Evolutionary conservation across 1,140 invertebrate species (phyloP), one percentile per base, ranked within the genome.

Genomic region (Eufriesea mexicana): DNA sequence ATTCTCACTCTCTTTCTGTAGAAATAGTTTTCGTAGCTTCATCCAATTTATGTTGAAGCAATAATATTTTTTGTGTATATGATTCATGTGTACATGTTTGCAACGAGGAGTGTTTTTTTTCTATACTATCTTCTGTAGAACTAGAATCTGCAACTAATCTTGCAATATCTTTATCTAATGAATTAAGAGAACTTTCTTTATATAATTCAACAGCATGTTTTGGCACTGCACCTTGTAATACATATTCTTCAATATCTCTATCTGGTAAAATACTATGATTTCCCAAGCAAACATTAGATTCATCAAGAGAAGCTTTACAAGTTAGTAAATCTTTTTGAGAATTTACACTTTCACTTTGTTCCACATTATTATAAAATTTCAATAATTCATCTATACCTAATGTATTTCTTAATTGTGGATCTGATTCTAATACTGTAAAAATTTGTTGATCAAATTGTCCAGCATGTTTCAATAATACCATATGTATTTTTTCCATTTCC

Each of bases 401-500:
- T 10, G 91, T 91, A 87, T 90, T 91, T 79, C 92, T 91, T 64
- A 94, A 83, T 83, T 93, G 92, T 35, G 92, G 89, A 89, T 94
- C 93, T 18, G 93, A 92, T 80, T 93, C 93, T 25, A 94, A 85
- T 45, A 94, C 90, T 20, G 91, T 89, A n/a, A 93, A 91, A 28
- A 94, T 91, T 79, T 94, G 92, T 57, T 91, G 90, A 86, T 96
- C 95, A 90, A 96, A 96, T 83, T 96, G 96, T 4, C 96, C 96
- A 14, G 96, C 96, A 91, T 97, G 96, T 91, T 97, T 96, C 83
- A 96, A 91, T 73, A 97, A 91, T 51, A 96, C 90, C 61, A 96
- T 93, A 87, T 96, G 96, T 73, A 97, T 95, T 86, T 96, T 96
- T 86, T 97, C 97, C 86, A 97, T 95, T 94, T 98, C 97, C 91